Conservation (phyloP, 2,797 vertebrate species). For the Lophura swinhoii region DNA sequence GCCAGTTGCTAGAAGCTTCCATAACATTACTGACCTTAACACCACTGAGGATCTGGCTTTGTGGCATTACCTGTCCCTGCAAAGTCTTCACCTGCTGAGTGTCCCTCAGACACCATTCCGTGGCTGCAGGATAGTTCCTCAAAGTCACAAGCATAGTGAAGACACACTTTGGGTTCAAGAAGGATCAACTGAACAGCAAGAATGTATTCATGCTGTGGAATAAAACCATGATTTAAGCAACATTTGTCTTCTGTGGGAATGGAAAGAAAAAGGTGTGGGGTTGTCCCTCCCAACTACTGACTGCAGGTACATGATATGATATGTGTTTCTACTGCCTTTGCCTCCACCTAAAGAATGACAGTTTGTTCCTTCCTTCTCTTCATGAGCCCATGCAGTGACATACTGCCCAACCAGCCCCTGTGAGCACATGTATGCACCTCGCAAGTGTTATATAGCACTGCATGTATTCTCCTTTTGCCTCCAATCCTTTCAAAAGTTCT, state of each 20-base stretch:
- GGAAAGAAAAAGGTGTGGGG: background rate
- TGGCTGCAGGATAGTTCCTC: background rate
- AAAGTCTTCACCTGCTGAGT: background rate
- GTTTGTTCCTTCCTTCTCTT: background rate
- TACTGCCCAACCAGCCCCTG: background rate
- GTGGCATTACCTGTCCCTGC: background rate
- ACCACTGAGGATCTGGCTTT: background rate
- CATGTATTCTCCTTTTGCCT: background rate
- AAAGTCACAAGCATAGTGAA: background rate
- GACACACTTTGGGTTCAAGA: background rate
- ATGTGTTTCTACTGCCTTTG: background rate
- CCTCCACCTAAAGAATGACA: background rate
- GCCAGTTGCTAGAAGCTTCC: background rate
- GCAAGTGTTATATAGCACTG: background rate
- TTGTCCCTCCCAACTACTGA: background rate
- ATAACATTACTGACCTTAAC: background rate
- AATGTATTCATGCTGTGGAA: background rate
- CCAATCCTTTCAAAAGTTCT: constrained; percentile 19
- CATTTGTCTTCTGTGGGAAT: background rate
- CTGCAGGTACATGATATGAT: background rate
- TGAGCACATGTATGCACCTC: background rate
- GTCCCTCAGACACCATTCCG: background rate
- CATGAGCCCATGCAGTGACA: background rate
- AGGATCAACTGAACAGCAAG: background rate
- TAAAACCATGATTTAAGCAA: constrained; percentile 23